phyloP scores from a whole-genome alignment of 2,888 invertebrate genomes.

The Hypomecis punctinalis region DNA sequence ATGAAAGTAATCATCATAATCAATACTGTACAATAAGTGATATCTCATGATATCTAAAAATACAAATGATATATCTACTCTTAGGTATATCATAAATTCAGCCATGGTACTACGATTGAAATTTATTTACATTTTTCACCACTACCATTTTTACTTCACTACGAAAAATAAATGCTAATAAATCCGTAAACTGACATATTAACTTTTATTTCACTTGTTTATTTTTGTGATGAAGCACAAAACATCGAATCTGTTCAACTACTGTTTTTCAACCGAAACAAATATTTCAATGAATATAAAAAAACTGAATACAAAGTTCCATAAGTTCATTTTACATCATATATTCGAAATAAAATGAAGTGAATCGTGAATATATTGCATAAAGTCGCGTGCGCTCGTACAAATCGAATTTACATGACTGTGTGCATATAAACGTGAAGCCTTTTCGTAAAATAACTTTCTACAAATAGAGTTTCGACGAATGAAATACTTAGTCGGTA shows the following conservation, averaged over 20 bases:
- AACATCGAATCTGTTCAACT: background rate
- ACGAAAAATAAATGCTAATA: too few species aligned
- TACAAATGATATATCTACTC: too few species aligned
- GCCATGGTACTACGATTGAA: too few species aligned
- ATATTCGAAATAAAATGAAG: constrained; percentile 18
- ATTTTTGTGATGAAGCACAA: too few species aligned
- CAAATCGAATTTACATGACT: constrained; percentile 58
- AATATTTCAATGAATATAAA: background rate
- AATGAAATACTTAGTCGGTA: background rate
- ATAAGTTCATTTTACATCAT: constrained; percentile 21
- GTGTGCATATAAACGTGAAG: constrained; percentile 47
- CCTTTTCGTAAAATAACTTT: constrained; percentile 42
- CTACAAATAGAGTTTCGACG: constrained; percentile 11
- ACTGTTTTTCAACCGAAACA: background rate
- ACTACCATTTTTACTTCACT: too few species aligned
- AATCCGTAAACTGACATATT: too few species aligned
- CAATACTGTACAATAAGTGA: too few species aligned
- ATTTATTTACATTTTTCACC: too few species aligned
- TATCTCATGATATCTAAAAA: too few species aligned
- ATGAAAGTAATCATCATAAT: too few species aligned
- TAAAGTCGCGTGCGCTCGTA: constrained; percentile 43
- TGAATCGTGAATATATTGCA: constrained; percentile 31
- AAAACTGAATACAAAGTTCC: background rate
- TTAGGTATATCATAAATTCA: too few species aligned
- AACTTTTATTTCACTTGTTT: too few species aligned